Evolutionary conservation across 2,888 invertebrate species (phyloP).

Genomic region (Desoria tigrina): DNA sequence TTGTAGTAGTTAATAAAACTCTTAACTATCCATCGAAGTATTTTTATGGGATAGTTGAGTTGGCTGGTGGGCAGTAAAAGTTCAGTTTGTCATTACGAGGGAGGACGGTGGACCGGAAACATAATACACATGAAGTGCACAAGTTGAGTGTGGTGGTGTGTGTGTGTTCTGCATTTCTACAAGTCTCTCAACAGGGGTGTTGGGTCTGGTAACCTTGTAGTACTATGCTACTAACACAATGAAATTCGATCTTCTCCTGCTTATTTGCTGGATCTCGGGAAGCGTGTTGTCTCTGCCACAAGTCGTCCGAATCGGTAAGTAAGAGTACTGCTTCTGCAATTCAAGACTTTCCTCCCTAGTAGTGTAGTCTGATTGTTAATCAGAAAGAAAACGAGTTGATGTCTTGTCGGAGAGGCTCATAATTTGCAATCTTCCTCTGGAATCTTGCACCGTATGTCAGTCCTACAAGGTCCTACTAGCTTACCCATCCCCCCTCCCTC

Average conservation of each 20-base stretch:
- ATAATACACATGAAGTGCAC: no score
- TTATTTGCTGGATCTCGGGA: constrained; percentile 45
- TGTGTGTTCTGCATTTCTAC: no score
- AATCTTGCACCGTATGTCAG: no score
- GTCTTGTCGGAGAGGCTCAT: not conserved
- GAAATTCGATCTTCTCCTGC: constrained; percentile 40
- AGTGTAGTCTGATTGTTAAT: not conserved
- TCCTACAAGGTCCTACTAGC: not conserved
- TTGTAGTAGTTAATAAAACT: no score
- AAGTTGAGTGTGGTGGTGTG: no score
- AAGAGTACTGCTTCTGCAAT: not conserved
- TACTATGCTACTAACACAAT: constrained; percentile 44
- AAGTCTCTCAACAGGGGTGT: constrained; percentile 7
- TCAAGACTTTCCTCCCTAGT: not conserved
- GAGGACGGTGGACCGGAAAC: no score
- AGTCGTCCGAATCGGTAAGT: constrained; percentile 51
- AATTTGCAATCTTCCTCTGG: not conserved
- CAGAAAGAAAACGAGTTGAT: not conserved
- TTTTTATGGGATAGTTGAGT: no score
- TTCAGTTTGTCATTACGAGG: no score
- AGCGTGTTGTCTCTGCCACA: constrained; percentile 43
- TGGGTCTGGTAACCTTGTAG: constrained; percentile 27
- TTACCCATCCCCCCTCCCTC: not conserved
- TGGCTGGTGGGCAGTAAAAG: no score
- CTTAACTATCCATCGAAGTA: no score